Percentiles rank a stretch among this genome's conserved stretches.
Evolutionary conservation across 2,888 invertebrate genomes (phyloP).

Genomic region (Drosophila subsilvestris): DNA sequence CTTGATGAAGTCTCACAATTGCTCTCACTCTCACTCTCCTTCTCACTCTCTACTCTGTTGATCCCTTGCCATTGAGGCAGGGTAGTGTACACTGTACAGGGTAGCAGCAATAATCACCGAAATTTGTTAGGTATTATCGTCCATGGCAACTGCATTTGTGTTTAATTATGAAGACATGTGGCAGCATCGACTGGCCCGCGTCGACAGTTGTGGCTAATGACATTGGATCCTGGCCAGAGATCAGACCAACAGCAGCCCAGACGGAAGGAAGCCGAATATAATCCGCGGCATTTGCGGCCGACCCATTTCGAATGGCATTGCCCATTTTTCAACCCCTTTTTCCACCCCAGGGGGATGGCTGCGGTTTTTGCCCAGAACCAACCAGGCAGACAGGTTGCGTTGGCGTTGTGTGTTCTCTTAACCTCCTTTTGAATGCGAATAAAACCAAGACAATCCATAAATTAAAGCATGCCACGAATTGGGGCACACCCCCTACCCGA

Average conservation of each 20-base stretch:
- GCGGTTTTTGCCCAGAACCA: slow-evolving; percentile 13
- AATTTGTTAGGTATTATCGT: slow-evolving; percentile 72
- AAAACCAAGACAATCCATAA: slow-evolving; percentile 48
- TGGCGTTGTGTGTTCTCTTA: no score
- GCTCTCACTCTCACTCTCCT: neutral
- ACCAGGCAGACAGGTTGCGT: slow-evolving; percentile 10
- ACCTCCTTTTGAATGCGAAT: slow-evolving; percentile 37
- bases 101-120: slow-evolving; percentile 60
- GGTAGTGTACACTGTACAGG: slow-evolving; percentile 14
- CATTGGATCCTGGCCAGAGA: slow-evolving; percentile 49
- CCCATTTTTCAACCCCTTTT: slow-evolving; percentile 32
- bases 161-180: slow-evolving; percentile 77
- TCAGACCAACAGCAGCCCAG: slow-evolving; percentile 5
- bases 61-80: slow-evolving; percentile 5
- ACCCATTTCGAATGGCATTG: slow-evolving; percentile 48
- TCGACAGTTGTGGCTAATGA: slow-evolving; percentile 75
- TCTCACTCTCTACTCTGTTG: neutral
- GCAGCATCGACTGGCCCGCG: slow-evolving; percentile 26
- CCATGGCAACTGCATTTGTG: slow-evolving; percentile 50
- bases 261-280: slow-evolving; percentile 60
- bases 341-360: neutral
- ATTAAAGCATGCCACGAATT: slow-evolving; percentile 35
- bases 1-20: slow-evolving; percentile 27
- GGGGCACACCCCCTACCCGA: neutral
- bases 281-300: slow-evolving; percentile 70